phyloP scores from a whole-genome alignment of 2,797 vertebrate species.

The Uromys caudimaculatus region DNA sequence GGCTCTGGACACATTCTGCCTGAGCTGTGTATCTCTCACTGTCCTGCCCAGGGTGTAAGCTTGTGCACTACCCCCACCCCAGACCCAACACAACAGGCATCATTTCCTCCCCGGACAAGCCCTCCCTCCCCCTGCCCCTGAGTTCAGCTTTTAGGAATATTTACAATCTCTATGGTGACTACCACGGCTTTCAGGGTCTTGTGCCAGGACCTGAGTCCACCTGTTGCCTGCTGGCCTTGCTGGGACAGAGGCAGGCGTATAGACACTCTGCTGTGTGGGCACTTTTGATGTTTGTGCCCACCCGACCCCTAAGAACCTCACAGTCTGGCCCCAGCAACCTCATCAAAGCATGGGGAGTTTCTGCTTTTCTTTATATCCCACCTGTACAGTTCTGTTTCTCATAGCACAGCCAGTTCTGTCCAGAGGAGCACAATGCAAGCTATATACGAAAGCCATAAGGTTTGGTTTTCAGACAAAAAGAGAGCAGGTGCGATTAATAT shows the following conservation, averaged over 20 bases:
- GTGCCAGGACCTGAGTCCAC: background rate
- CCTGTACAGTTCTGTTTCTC: constrained; percentile 28
- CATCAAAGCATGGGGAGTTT: background rate
- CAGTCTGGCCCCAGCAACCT: background rate
- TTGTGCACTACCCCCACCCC: background rate
- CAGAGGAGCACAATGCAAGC: background rate
- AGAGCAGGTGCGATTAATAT: constrained; percentile 1
- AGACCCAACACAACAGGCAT: constrained; percentile 21
- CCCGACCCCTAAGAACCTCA: background rate
- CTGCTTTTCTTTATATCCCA: background rate
- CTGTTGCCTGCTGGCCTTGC: constrained; percentile 49
- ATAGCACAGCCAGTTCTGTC: background rate
- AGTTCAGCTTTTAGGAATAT: constrained; percentile 66
- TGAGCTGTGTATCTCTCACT: constrained; percentile 7
- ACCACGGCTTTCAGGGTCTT: background rate
- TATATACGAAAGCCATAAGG: background rate
- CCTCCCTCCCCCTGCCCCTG: background rate
- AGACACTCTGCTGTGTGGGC: background rate
- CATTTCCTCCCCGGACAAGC: constrained; percentile 78
- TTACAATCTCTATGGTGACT: constrained; percentile 58
- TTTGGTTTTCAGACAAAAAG: background rate
- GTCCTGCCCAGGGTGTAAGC: background rate
- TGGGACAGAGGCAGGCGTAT: background rate
- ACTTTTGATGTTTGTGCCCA: background rate
- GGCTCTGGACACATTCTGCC: constrained; percentile 66